A percentile compares a stretch with the other conserved stretches of the same genome.
These are phyloP conservation scores for Hydrolagus colliei DNA, from an alignment of 2,797 vertebrate species.

Conservation along the genomic window DNA sequence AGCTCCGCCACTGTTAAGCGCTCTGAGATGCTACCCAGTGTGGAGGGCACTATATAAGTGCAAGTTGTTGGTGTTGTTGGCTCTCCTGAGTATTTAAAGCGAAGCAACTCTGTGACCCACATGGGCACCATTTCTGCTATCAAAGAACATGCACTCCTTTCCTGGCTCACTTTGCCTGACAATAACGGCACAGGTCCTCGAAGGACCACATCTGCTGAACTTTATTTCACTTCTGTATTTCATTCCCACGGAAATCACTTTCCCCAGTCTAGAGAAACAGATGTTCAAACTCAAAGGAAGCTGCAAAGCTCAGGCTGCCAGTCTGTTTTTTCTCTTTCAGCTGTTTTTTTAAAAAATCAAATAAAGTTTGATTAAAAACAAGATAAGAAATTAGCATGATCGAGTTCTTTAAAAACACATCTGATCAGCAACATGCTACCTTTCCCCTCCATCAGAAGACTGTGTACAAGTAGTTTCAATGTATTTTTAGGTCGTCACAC, in stretches of 20 bases:
- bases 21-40: too few species aligned
- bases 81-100: background rate
- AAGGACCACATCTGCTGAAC: slow-evolving; percentile 39
- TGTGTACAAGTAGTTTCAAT: background rate
- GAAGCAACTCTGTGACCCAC: background rate
- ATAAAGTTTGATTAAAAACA: background rate
- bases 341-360: background rate
- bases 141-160: background rate
- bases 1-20: too few species aligned
- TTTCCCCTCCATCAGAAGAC: background rate
- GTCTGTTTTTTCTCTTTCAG: too few species aligned
- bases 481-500: background rate
- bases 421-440: background rate
- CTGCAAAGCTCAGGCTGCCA: slow-evolving; percentile 35
- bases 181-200: background rate
- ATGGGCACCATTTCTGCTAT: background rate
- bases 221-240: slow-evolving; percentile 36
- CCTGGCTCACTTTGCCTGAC: background rate
- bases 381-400: background rate
- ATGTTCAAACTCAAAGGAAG: slow-evolving; percentile 38
- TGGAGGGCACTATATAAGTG: too few species aligned
- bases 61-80: too few species aligned
- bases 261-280: slow-evolving; percentile 34
- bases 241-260: slow-evolving; percentile 38
- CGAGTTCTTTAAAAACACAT: background rate